Percentiles rank a stretch among this genome's conserved stretches.
Evolutionary conservation across 1,140 invertebrate species (phyloP).

Genomic region (Drosophila grimshawi): DNA sequence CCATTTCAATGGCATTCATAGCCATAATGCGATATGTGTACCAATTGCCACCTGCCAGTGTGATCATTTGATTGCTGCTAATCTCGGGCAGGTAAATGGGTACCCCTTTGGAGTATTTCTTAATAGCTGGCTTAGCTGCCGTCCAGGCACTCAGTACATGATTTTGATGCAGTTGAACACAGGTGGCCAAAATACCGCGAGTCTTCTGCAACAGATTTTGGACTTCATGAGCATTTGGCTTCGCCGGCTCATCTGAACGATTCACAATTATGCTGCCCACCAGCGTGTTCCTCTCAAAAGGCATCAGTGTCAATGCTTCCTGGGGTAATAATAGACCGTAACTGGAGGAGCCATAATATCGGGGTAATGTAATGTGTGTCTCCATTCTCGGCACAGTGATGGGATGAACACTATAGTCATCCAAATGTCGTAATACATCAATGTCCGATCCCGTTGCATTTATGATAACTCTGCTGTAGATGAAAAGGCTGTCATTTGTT

Average conservation of each 20-base stretch:
- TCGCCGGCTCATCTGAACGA: background rate
- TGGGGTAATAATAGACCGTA: slow-evolving; percentile 55
- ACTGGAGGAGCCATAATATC: slow-evolving; percentile 53
- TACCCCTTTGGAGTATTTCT: background rate
- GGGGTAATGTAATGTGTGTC: slow-evolving; percentile 50
- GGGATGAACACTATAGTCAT: slow-evolving; percentile 15
- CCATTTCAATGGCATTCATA: slow-evolving; percentile 51
- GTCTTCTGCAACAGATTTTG: slow-evolving; percentile 33
- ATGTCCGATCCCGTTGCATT: slow-evolving; percentile 61
- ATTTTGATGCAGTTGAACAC: slow-evolving; percentile 28
- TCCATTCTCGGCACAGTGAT: slow-evolving; percentile 43
- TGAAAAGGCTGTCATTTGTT: slow-evolving; percentile 11
- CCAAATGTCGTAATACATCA: slow-evolving; percentile 48
- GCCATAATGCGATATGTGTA: slow-evolving; percentile 66
- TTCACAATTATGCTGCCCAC: slow-evolving; percentile 33
- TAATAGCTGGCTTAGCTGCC: slow-evolving; percentile 25
- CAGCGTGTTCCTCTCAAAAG: slow-evolving; percentile 47
- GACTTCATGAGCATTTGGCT: slow-evolving; percentile 20
- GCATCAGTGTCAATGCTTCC: slow-evolving; percentile 52
- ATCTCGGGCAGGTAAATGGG: slow-evolving; percentile 54
- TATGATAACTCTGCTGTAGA: slow-evolving; percentile 44
- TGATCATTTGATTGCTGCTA: slow-evolving; percentile 50
- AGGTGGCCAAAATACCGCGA: slow-evolving; percentile 16
- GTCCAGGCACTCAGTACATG: slow-evolving; percentile 68
- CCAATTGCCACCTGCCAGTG: slow-evolving; percentile 59